Conservation (phyloP, 2,888 invertebrate species). For the Deroplatys truncata region DNA sequence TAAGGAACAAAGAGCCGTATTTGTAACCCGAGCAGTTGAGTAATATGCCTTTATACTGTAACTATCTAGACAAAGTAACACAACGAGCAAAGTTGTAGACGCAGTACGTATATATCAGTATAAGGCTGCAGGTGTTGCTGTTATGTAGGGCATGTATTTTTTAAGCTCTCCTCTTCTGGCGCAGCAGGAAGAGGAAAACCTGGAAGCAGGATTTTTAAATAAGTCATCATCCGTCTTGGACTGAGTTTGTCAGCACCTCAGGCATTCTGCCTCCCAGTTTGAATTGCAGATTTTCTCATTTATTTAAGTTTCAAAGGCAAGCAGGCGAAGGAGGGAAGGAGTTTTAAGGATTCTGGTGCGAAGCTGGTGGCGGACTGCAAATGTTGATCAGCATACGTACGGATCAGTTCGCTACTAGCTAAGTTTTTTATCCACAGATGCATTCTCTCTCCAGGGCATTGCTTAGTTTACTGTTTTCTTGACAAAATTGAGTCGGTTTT, state of each 20-base stretch:
- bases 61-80: not conserved
- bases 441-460: no score
- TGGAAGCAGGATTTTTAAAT: not conserved
- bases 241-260: not conserved
- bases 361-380: not conserved
- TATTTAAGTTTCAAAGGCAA: slow-evolving; percentile 8
- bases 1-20: not conserved
- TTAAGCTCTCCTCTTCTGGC: not conserved
- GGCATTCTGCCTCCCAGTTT: not conserved
- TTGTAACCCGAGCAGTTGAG: not conserved
- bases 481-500: no score
- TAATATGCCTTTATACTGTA: not conserved
- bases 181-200: not conserved
- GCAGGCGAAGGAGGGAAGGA: not conserved
- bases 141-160: not conserved
- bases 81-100: not conserved
- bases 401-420: no score
- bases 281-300: slow-evolving; percentile 7
- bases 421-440: no score
- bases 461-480: no score
- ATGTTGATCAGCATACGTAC: not conserved
- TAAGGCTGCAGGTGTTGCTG: not conserved
- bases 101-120: not conserved
- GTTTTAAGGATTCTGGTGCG: not conserved
- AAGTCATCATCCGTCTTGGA: slow-evolving; percentile 1